Evolutionary conservation across 2,888 invertebrate genomes (phyloP).

Genomic region (Aphidoletes aphidimyza): DNA sequence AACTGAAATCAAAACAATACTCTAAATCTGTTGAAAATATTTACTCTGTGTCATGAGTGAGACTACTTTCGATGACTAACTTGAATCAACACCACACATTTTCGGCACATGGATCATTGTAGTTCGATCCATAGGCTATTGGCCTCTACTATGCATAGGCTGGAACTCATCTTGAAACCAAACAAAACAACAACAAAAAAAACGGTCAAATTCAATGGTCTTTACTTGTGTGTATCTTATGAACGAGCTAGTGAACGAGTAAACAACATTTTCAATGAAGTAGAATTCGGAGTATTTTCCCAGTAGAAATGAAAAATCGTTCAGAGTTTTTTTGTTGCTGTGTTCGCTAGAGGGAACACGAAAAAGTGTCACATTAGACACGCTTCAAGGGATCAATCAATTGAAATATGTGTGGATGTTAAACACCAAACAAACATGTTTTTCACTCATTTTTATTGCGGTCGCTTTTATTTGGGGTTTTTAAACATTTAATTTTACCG

Average conservation of each 20-base stretch:
- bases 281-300: background rate
- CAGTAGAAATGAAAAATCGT: background rate
- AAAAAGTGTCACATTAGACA: constrained; percentile 44
- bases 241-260: too few species aligned
- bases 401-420: constrained; percentile 13
- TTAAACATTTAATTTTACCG: too few species aligned
- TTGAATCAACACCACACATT: too few species aligned
- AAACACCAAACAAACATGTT: constrained; percentile 31
- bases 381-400: constrained; percentile 46
- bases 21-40: background rate
- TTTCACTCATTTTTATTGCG: constrained; percentile 21
- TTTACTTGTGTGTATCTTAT: too few species aligned
- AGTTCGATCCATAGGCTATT: too few species aligned
- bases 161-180: too few species aligned
- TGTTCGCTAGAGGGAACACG: background rate
- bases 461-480: background rate
- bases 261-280: too few species aligned
- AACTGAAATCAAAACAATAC: background rate
- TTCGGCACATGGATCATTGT: too few species aligned
- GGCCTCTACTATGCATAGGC: too few species aligned
- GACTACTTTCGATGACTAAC: constrained; percentile 10
- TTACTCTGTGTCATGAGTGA: background rate
- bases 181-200: too few species aligned
- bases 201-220: too few species aligned
- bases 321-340: background rate